Conservation (phyloP, 2,888 invertebrate genomes). For the Metellina segmentata region DNA sequence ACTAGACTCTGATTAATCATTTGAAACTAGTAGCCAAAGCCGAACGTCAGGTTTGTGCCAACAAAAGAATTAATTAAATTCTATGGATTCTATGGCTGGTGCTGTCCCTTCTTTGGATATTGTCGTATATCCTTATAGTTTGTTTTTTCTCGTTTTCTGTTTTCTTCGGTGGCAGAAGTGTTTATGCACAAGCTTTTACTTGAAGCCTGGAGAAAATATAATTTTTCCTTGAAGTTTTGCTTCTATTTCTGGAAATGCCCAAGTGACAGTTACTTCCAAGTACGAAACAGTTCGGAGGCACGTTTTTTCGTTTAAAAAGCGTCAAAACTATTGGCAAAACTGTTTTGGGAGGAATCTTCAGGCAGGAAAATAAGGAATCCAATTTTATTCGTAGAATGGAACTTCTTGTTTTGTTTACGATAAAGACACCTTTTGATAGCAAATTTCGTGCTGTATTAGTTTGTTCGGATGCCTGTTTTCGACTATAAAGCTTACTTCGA, state of each 20-base stretch:
- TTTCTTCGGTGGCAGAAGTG: not conserved
- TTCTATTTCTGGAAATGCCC: not conserved
- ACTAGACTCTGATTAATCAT: constrained; percentile 39
- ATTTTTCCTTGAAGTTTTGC: constrained; percentile 21
- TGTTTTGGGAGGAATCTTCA: not conserved
- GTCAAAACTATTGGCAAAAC: not conserved
- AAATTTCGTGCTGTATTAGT: not conserved
- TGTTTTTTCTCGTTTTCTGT: not conserved
- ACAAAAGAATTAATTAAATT: constrained; percentile 63
- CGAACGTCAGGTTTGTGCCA: constrained; percentile 22
- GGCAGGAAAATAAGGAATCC: not conserved
- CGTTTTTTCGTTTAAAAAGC: not conserved
- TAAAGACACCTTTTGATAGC: not conserved
- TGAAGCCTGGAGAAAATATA: constrained; percentile 15
- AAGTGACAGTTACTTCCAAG: constrained; percentile 48
- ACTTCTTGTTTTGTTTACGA: not conserved
- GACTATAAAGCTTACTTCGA: too few species aligned
- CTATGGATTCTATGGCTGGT: constrained; percentile 13
- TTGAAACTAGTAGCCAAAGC: not conserved
- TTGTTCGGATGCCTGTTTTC: not conserved
- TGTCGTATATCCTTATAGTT: constrained; percentile 8
- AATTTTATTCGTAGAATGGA: not conserved
- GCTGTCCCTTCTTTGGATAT: constrained; percentile 9
- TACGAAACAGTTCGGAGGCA: not conserved
- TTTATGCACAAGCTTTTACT: constrained; percentile 8